Evolutionary conservation across 2,797 vertebrate genomes (phyloP), one percentile per base, ranked within the genome.

Genomic region (Petrocephalus schoutedeni): DNA sequence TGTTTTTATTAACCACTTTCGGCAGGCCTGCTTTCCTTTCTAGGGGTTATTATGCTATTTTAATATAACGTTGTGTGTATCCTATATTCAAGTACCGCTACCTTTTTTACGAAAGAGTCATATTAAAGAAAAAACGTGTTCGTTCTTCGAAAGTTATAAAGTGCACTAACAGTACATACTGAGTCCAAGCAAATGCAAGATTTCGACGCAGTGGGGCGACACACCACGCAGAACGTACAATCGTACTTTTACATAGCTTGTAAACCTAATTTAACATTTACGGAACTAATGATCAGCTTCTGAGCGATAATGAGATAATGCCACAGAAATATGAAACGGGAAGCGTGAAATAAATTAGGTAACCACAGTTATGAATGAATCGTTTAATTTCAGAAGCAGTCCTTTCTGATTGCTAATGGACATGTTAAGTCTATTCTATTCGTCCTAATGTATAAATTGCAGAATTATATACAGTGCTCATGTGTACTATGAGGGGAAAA

Each of bases 171-270:
- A 19, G 32, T 16, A 71, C 28, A 14, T 16, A 71, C 4, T 7
- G 14, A 5, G 32, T 41, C 67, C 14, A 74, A 74, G 67, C 71
- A 77, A 45, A 45, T 77, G 5, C 32, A 77, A 14, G 53, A 57
- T 41, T 85, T 85, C 21, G 12, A 85, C 84, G 84, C 84, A 57
- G 7, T 19, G 84, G 53, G 84, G 84, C 84, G 84, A 58, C 54
- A 57, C 28, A 32, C 8, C 54, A 85, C 84, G 49, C 80, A 51
- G 53, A 41, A 53, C 41, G 8, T 19, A 10, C 41, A 53, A 1
- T 83, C 19, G 3, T 45, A 19, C 3, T 8, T 77, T 4, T 8
- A 32, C 41, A 77, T 77, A 45, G 16, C 16, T 77, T 77, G 36
- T 77, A 19, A 41, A 45, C 36, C 14, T 19, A 77, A 12, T 41